Conservation (phyloP, 2,888 invertebrate species). For the Acleris emargana region DNA sequence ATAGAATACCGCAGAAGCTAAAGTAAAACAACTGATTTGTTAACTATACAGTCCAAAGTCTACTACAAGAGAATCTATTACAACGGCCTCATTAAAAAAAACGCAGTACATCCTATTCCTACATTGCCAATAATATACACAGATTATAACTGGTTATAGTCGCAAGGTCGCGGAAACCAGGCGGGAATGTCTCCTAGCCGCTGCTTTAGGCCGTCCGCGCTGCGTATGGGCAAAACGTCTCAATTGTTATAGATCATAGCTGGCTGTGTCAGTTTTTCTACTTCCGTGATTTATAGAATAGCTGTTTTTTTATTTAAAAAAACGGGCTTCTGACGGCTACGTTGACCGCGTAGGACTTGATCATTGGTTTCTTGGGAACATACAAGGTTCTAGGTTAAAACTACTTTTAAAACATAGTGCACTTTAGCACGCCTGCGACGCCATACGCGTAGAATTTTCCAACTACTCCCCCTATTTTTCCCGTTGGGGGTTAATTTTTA, state of each 20-base stretch:
- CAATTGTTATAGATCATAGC: slow-evolving; percentile 21
- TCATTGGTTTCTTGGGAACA: too few species aligned
- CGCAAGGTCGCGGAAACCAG: slow-evolving; percentile 23
- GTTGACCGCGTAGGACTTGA: not conserved
- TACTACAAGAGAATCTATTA: too few species aligned
- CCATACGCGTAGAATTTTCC: too few species aligned
- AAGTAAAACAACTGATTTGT: too few species aligned
- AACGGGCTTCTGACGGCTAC: not conserved
- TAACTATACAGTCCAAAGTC: too few species aligned
- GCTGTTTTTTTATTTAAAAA: not conserved
- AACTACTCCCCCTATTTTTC: too few species aligned
- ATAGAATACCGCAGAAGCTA: too few species aligned
- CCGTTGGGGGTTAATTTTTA: too few species aligned
- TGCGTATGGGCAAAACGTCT: slow-evolving; percentile 29
- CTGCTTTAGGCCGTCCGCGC: slow-evolving; percentile 6
- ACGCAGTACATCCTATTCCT: slow-evolving; percentile 19
- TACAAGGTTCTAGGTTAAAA: too few species aligned
- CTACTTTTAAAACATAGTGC: too few species aligned
- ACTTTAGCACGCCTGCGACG: too few species aligned
- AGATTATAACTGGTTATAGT: slow-evolving; percentile 13
- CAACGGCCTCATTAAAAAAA: slow-evolving; percentile 22
- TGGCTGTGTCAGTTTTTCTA: slow-evolving; percentile 6
- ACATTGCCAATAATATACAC: slow-evolving; percentile 15
- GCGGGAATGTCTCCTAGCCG: slow-evolving; percentile 4
- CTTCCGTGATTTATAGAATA: not conserved